Conservation (phyloP, 2,888 invertebrate species). For the Ectropis crepuscularia region DNA sequence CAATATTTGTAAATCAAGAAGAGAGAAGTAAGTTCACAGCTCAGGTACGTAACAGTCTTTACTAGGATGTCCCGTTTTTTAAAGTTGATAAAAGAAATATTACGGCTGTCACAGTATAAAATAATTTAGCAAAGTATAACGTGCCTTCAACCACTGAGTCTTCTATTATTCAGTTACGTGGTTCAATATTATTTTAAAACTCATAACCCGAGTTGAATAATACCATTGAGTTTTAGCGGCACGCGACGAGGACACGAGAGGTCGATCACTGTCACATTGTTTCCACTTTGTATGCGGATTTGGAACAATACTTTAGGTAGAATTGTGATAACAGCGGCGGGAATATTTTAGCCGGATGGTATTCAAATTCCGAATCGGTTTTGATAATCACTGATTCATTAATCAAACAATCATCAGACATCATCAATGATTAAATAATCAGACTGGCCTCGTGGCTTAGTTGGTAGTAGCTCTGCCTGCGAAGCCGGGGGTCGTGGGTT, state of each 20-base stretch:
- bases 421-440: too few relatives aligned
- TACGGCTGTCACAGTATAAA: not conserved
- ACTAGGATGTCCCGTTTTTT: too few relatives aligned
- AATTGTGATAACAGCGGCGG: not conserved
- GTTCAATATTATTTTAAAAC: slow-evolving; percentile 10
- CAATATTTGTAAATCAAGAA: too few relatives aligned
- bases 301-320: slow-evolving; percentile 22
- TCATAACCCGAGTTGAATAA: slow-evolving; percentile 14
- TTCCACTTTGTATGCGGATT: slow-evolving; percentile 20
- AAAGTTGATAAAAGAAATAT: too few relatives aligned
- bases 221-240: slow-evolving; percentile 19
- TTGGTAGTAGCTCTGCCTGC: too few relatives aligned
- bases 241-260: slow-evolving; percentile 24
- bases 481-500: too few relatives aligned
- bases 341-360: slow-evolving; percentile 8
- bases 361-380: too few relatives aligned
- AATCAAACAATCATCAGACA: too few relatives aligned
- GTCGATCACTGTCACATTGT: slow-evolving; percentile 37
- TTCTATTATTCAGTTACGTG: slow-evolving; percentile 2
- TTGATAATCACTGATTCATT: too few relatives aligned
- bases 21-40: too few relatives aligned
- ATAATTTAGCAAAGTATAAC: not conserved
- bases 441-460: too few relatives aligned
- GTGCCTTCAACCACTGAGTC: not conserved
- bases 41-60: too few relatives aligned